These are phyloP conservation scores for Bombyx huttoni DNA, from an alignment of 2,888 invertebrate species.

Conservation along the genomic window DNA sequence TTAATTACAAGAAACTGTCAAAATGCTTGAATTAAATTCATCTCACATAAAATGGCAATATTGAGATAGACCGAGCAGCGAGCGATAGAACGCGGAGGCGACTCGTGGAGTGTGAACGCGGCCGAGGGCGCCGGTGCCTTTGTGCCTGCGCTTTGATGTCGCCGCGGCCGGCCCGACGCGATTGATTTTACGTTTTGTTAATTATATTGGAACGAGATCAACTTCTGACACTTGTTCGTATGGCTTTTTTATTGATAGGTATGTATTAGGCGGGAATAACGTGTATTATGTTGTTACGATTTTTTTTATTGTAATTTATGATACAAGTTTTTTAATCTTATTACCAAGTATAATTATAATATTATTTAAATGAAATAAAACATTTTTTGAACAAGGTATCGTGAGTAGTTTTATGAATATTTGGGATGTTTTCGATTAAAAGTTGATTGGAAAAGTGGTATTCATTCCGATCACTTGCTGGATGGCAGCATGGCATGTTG, in stretches of 20 bases:
- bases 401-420: too few relatives aligned
- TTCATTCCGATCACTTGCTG: too few relatives aligned
- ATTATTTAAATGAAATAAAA: too few relatives aligned
- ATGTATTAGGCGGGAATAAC: background rate
- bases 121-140: slow-evolving; percentile 24
- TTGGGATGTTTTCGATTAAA: too few relatives aligned
- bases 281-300: background rate
- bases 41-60: background rate
- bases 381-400: too few relatives aligned
- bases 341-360: too few relatives aligned
- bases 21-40: background rate
- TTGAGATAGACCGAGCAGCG: background rate
- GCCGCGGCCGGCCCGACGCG: slow-evolving; percentile 23
- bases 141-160: slow-evolving; percentile 40
- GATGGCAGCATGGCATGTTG: too few relatives aligned
- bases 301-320: too few relatives aligned
- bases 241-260: background rate
- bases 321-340: too few relatives aligned
- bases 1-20: too few relatives aligned
- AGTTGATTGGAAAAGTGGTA: too few relatives aligned
- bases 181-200: slow-evolving; percentile 46
- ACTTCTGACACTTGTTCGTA: slow-evolving; percentile 13
- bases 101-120: slow-evolving; percentile 11
- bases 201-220: slow-evolving; percentile 11
- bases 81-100: background rate